Evolutionary conservation across 2,113 vertebrate species (phyloP), one percentile per base, ranked within the genome.

Genomic region (Lipotes vexillifer): DNA sequence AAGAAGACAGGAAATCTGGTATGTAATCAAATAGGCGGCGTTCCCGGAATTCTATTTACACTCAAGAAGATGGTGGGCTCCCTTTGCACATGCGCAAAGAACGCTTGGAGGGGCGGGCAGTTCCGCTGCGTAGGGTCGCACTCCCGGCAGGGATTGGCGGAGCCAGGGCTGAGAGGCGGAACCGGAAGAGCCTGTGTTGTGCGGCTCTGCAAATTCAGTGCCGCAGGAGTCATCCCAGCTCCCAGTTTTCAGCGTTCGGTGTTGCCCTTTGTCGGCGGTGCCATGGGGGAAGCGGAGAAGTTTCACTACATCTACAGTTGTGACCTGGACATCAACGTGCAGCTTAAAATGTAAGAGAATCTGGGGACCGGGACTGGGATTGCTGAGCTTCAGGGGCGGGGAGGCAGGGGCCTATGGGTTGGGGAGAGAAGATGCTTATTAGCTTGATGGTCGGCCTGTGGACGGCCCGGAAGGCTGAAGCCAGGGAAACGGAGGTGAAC

Each of bases 281-380:
- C 80, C 61, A 99, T 99, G 99, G 99, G 98, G 96, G 99, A 99
- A 93, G 99, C 99, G 0, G 99, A 99, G 97, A 99, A 99, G 97
- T 99, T 99, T 96, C 99, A 99, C 96, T 99, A 99, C 97, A 99
- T 99, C 36, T 99, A 99, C 93, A 99, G 99, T 94, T 99, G 99
- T 91, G 99, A 99, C 88, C 33, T 99, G 99, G 99, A 99, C 97
- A 99, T 99, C 98, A 99, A 99, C 92, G 99, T 99, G 92, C 99
- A 99, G 97, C 99, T 99, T 55, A 99, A 99, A 97, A 99, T 99
- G 99, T 99, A 94, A 99, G 99, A 99, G 82, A 18, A 36, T 6
- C 41, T 36, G 52, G 41, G 55, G 27, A 18, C n/a, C 14, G 5
- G 31, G n/a, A 2, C 36, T 13, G 69, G n/a, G 18, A 10, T 69